Percentiles rank a stretch among this genome's conserved stretches.
phyloP scores from a whole-genome alignment of 2,797 vertebrate genomes.

The Denticeps clupeoides region DNA sequence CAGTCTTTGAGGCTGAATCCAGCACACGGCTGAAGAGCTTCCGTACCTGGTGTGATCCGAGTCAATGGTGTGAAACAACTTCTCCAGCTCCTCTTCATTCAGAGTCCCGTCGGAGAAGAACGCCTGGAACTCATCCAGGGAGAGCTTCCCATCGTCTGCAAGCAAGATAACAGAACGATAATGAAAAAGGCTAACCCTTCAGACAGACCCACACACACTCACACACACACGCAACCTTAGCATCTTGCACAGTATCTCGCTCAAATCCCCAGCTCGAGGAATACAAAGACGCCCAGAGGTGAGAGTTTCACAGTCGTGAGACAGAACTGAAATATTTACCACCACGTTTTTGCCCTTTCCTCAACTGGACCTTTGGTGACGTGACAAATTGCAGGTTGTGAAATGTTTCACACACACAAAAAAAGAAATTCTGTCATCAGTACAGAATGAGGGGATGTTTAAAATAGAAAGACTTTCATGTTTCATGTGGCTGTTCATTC shows the following conservation, averaged over 20 bases:
- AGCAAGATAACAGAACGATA: not conserved
- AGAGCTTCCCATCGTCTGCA: slow-evolving; percentile 92
- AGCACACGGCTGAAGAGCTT: slow-evolving; percentile 1
- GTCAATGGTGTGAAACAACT: slow-evolving; percentile 92
- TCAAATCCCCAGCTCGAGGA: too few relatives aligned
- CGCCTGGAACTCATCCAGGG: slow-evolving; percentile 94
- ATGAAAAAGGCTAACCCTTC: not conserved
- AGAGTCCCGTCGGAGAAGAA: slow-evolving; percentile 94
- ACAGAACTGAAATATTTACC: slow-evolving; percentile 25
- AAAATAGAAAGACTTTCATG: not conserved
- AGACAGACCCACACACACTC: slow-evolving; percentile 12
- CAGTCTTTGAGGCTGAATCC: not conserved
- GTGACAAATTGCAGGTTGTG: slow-evolving; percentile 2
- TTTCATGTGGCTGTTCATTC: too few relatives aligned
- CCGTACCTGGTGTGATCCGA: slow-evolving; percentile 86
- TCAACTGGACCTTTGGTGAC: slow-evolving; percentile 10
- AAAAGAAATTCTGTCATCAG: not conserved
- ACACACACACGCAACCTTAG: not conserved
- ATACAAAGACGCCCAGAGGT: slow-evolving; percentile 3
- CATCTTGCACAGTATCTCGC: not conserved
- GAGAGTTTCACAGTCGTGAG: not conserved
- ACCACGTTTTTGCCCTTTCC: slow-evolving; percentile 11
- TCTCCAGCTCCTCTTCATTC: slow-evolving; percentile 88
- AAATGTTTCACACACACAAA: not conserved
- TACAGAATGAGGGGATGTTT: not conserved